Percentiles rank a stretch among this genome's conserved stretches.
phyloP scores from a whole-genome alignment of 1,140 invertebrate species.

The Drosophila subpulchrella region DNA sequence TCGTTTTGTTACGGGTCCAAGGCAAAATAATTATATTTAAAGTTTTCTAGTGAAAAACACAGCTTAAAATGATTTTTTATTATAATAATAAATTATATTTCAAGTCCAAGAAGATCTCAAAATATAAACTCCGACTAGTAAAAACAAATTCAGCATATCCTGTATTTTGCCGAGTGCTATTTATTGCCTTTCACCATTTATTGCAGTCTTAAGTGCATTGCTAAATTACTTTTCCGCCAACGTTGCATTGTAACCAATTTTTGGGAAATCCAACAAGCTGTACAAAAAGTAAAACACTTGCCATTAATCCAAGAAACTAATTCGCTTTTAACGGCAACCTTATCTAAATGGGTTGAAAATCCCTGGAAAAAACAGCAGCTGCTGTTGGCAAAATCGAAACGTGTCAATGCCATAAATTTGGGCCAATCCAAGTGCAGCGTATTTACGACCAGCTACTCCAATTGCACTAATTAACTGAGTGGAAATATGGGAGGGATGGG shows the following conservation, averaged over 20 bases:
- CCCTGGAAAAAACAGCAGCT: slow-evolving; percentile 14
- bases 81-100: no score
- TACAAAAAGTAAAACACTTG: neutral
- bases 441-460: slow-evolving; percentile 44
- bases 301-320: slow-evolving; percentile 12
- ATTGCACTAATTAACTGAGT: slow-evolving; percentile 52
- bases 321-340: neutral
- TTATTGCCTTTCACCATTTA: neutral
- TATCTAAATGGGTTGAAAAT: slow-evolving; percentile 3
- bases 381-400: slow-evolving; percentile 30
- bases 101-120: no score
- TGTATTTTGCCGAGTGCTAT: no score
- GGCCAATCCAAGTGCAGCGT: slow-evolving; percentile 47
- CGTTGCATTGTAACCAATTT: neutral
- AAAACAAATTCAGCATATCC: no score
- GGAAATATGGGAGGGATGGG: slow-evolving; percentile 9
- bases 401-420: slow-evolving; percentile 52
- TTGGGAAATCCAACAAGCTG: neutral
- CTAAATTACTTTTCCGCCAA: neutral
- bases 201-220: neutral
- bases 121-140: no score
- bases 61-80: no score
- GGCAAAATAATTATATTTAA: no score
- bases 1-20: no score
- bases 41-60: no score